Evolutionary conservation across 2,797 vertebrate genomes (phyloP), one percentile per base, ranked within the genome.

Genomic region (Loris lydekkerianus): DNA sequence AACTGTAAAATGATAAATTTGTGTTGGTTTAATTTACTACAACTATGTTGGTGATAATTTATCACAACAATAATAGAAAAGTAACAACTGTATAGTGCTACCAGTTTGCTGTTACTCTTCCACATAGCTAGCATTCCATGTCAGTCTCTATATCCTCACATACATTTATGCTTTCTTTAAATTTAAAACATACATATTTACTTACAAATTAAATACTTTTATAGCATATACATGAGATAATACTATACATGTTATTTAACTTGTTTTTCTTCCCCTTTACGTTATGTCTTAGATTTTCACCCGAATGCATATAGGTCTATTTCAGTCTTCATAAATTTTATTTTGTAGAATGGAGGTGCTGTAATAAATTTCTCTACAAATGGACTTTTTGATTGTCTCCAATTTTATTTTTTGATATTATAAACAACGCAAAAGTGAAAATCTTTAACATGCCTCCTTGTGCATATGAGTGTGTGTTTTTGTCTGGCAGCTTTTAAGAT

Each of bases 341-440:
- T 56, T 53, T 49, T 72, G 46, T 65, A 29, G 53, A 46, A 17
- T 14, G 56, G 43, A 78, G 56, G 14, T 65, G 56, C 43, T 85
- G 46, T 78, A 65, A 78, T 34, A 70, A 13, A 5, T 43, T 18
- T 18, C 40, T 37, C 27, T 75, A 10, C 53, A 86, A 81, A 81
- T 90, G 67, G 75, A 14, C 25, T 86, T 80, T 73, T 80, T n/a
- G 34, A 37, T 95, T 69, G 53, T 63, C 85, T 90, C 75, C 67
- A 69, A 27, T 58, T 86, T 58, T 65, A 31, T 86, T 58, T 77
- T 61, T 72, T 53, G 11, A 20, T 93, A 29, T 90, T 60, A 86
- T 1, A 49, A n/a, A 81, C 7, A 69, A 80, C 15, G 37, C 49
- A 43, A 61, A 67, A 61, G 7, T 86, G 67, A 81, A 73, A 82